Base-by-base conservation (phyloP, 2,888 invertebrate genomes). In the Coleophora flavipennella region DNA sequence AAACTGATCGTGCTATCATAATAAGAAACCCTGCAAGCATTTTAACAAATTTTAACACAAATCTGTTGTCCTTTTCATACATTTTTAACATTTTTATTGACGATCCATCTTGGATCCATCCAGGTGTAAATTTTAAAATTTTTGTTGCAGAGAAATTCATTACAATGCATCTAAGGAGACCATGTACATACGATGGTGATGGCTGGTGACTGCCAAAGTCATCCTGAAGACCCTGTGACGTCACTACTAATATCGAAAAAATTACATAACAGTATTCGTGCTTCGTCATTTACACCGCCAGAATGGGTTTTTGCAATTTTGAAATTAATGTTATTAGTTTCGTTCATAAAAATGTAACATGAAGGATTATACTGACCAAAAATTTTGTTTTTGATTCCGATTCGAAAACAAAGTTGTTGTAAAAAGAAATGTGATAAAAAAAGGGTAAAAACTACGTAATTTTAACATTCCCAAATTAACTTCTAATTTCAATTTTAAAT, bases 71-170 rank as follows among this genome's bases (percentile, higher is more conserved):
- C 48, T 53, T 49, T 53, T 50, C 33, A 45, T 38, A 38, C 45
- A 31, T 9, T 37, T n/a, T 45, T 45, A 33, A 46, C 34, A 13
- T 43, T 42, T 45, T 36, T 6, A 20, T 32, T 25, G 29, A 12
- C 28, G 32, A 13, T 11, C 13, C 10, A 44, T 25, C n/a, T 39
- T 49, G 26, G 38, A 32, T 41, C 41, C 37, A 44, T 35, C 12
- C 14, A 13, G 1, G n/a, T 31, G 31, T 33, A 36, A 44, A 41
- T 42, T 38, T 33, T 8, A 28, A 25, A 35, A 9, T 51, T 48
- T 57, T 77, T 76, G 74, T 84, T 84, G 41, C 84, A 84, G 84
- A 72, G 80, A 74, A 68, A 75, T 78, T 56, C 81, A 84, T 56
- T 70, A 74, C 70, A 79, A 67, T 57, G 55, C 70, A 49, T 64